Evolutionary conservation across 2,888 invertebrate species (phyloP), one percentile per base, ranked within the genome.

Genomic region (Phyllotreta cruciferae): DNA sequence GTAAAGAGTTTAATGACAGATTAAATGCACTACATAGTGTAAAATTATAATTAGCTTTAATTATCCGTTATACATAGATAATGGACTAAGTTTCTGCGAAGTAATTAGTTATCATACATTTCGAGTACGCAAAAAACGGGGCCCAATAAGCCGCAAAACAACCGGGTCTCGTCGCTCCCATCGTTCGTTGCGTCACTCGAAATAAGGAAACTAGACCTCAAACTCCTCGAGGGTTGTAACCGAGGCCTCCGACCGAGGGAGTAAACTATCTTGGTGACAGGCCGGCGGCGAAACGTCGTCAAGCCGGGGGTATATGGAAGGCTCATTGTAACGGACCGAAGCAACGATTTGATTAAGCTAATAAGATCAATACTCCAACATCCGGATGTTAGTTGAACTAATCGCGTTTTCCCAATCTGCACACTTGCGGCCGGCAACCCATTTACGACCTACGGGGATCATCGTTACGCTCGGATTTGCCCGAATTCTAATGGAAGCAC

Each of bases 301-400:
- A 41, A 52, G 37, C 37, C 41, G 41, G 58, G 24, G 24, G 24
- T 24, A 24, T 24, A 24, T 61, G 13, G 62, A 60, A 63, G 55
- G 60, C 61, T 61, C 41, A 56, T 65, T 66, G 67, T 64, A 63
- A 66, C 66, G 63, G 61, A 64, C 66, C 67, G 67, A 52, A 52
- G 52, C 60, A 58, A 69, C 71, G 70, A 74, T 74, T 72, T 72
- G 73, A 73, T 74, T 73, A 74, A 74, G 70, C 70, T 74, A 74
- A 73, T 74, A 74, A 72, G 73, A 74, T 74, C 74, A 70, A 74
- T 74, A 73, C 60, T 69, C 66, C 66, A 66, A 67, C 68, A 68
- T 68, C 68, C 69, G 71, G 70, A 69, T 70, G 71, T 70, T 70
- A 68, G 69, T 65, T 64, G 66, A 70, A 67, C 68, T 73, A 73